A percentile compares a stretch with the other conserved stretches of the same genome.
phyloP scores from a whole-genome alignment of 2,888 invertebrate genomes.

The Vesta saturnalis region DNA sequence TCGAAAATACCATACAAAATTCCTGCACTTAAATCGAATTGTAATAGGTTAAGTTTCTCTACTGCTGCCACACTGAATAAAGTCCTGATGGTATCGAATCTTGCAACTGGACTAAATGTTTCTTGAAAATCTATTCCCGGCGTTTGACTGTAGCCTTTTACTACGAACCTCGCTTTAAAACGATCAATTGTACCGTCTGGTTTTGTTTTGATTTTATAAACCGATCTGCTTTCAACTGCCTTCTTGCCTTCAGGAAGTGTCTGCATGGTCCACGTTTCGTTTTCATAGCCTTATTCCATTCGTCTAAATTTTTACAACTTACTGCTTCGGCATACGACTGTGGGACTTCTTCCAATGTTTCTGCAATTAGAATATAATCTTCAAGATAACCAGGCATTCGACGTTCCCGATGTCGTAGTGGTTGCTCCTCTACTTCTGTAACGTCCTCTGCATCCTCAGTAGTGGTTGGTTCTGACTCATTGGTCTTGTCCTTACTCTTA shows the following conservation, averaged over 20 bases:
- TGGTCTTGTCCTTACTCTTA: background rate
- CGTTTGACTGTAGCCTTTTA: background rate
- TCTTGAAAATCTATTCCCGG: conserved; percentile 13
- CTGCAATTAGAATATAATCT: background rate
- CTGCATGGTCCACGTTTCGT: conserved; percentile 48
- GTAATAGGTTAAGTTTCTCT: too few relatives aligned
- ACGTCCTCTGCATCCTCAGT: background rate
- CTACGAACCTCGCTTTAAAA: too few relatives aligned
- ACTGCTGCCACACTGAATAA: too few relatives aligned
- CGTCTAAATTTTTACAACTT: too few relatives aligned
- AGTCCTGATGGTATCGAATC: too few relatives aligned
- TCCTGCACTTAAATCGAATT: conserved; percentile 49
- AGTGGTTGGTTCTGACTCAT: too few relatives aligned
- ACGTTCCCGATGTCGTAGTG: background rate
- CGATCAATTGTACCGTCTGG: too few relatives aligned
- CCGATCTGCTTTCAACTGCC: too few relatives aligned
- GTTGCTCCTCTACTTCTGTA: background rate
- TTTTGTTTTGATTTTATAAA: conserved; percentile 47
- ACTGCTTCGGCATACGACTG: conserved; percentile 44
- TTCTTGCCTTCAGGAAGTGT: too few relatives aligned
- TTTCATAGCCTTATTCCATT: too few relatives aligned
- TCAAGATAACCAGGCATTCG: too few relatives aligned
- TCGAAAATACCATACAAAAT: conserved; percentile 42
- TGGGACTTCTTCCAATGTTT: background rate
- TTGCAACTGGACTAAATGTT: too few relatives aligned